phyloP scores from a whole-genome alignment of 2,888 invertebrate genomes.

The Phengaris arion region DNA sequence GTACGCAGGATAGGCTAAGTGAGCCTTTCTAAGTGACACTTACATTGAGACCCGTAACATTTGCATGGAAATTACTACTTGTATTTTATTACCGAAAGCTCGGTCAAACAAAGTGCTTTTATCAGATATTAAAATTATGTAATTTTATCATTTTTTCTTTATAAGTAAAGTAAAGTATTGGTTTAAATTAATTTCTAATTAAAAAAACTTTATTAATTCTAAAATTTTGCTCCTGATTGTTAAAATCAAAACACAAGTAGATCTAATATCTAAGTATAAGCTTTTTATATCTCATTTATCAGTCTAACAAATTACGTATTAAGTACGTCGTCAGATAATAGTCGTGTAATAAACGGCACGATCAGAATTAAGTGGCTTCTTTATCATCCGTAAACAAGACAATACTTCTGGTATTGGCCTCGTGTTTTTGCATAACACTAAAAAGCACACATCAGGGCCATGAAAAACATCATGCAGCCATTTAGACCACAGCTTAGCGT shows the following conservation, averaged over 20 bases:
- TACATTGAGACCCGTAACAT: not conserved
- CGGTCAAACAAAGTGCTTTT: not conserved
- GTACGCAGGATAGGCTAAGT: not conserved
- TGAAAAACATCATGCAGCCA: slow-evolving; percentile 61
- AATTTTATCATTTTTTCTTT: not conserved
- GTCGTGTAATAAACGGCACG: slow-evolving; percentile 36
- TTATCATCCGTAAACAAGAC: slow-evolving; percentile 47
- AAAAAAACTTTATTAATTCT: not conserved
- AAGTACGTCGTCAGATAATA: slow-evolving; percentile 26
- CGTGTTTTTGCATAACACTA: slow-evolving; percentile 53
- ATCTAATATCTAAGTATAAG: not conserved
- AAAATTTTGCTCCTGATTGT: not conserved
- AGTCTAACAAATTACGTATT: slow-evolving; percentile 8
- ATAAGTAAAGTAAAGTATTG: not conserved
- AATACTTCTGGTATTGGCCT: slow-evolving; percentile 46
- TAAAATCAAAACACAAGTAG: not conserved
- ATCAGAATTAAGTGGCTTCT: slow-evolving; percentile 40
- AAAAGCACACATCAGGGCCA: slow-evolving; percentile 57
- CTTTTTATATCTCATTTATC: not conserved
- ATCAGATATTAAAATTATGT: not conserved
- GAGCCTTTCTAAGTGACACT: not conserved
- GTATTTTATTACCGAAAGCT: not conserved
- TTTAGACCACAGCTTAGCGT: slow-evolving; percentile 73
- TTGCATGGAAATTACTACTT: not conserved
- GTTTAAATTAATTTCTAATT: not conserved